phyloP scores from a whole-genome alignment of 2,888 invertebrate genomes.

The Phalangium opilio region DNA sequence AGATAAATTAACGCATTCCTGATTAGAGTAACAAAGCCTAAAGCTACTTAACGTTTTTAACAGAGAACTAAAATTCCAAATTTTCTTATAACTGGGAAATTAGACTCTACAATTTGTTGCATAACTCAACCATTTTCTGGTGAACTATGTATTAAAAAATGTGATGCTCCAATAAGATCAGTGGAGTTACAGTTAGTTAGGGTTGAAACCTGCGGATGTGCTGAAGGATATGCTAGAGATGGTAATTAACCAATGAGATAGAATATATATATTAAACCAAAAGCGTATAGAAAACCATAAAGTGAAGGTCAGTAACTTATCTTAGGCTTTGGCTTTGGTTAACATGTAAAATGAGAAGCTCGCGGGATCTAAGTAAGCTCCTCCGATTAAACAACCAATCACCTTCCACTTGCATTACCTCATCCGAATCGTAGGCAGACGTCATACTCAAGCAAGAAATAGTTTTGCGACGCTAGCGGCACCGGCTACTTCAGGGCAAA shows the following conservation, averaged over 20 bases:
- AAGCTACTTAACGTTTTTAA: constrained; percentile 10
- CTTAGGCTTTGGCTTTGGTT: too few species aligned
- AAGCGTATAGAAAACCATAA: too few species aligned
- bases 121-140: constrained; percentile 77
- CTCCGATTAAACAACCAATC: too few species aligned
- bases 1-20: constrained; percentile 5
- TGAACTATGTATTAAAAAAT: constrained; percentile 63
- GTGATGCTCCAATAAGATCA: constrained; percentile 69
- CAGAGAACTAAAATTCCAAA: constrained; percentile 49
- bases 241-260: constrained; percentile 40
- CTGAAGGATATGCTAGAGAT: constrained; percentile 80
- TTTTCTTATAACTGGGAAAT: constrained; percentile 63
- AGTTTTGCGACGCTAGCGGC: too few species aligned
- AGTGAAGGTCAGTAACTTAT: too few species aligned
- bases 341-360: too few species aligned
- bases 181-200: constrained; percentile 85
- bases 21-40: not conserved
- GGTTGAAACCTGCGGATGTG: constrained; percentile 87
- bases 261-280: too few species aligned
- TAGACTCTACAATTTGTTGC: constrained; percentile 67
- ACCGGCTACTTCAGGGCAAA: too few species aligned
- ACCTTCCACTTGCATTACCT: too few species aligned
- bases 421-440: too few species aligned
- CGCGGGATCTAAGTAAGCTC: too few species aligned
- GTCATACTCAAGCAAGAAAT: too few species aligned